Conservation (phyloP, 2,797 vertebrate genomes). For the Echiichthys vipera region DNA sequence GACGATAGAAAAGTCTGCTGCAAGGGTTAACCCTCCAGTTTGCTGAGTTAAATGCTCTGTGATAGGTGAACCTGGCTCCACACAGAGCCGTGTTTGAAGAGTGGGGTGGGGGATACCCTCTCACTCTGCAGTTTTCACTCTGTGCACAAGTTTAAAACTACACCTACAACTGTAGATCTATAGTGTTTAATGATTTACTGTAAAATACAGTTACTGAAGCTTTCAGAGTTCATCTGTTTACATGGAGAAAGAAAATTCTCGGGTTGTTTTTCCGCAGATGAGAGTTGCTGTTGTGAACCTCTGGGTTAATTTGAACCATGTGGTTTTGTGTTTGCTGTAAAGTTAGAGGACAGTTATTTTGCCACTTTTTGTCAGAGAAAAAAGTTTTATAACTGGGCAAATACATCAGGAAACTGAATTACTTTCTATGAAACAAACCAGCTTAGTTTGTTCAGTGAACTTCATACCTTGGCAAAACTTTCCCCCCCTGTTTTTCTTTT, state of each 20-base stretch:
- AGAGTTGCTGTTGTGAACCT: slow-evolving; percentile 54
- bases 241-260: slow-evolving; percentile 29
- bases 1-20: slow-evolving; percentile 7
- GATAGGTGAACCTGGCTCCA: slow-evolving; percentile 56
- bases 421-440: slow-evolving; percentile 56
- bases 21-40: slow-evolving; percentile 70
- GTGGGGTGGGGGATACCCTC: slow-evolving; percentile 49
- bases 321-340: slow-evolving; percentile 64
- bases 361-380: slow-evolving; percentile 30
- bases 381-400: slow-evolving; percentile 36
- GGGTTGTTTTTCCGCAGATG: slow-evolving; percentile 63
- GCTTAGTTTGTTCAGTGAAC: slow-evolving; percentile 72
- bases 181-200: slow-evolving; percentile 8
- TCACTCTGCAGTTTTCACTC: slow-evolving; percentile 60
- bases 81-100: slow-evolving; percentile 65
- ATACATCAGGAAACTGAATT: slow-evolving; percentile 41
- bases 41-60: slow-evolving; percentile 42
- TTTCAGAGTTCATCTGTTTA: slow-evolving; percentile 43
- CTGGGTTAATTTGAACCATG: slow-evolving; percentile 56
- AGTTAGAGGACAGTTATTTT: slow-evolving; percentile 53
- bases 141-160: slow-evolving; percentile 15
- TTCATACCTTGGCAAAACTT: slow-evolving; percentile 77
- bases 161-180: neutral
- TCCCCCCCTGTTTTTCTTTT: slow-evolving; percentile 56
- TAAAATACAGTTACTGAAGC: neutral